Percentiles rank a stretch among this genome's conserved stretches.
phyloP scores from a whole-genome alignment of 2,113 vertebrate genomes.

The Cheirogaleus medius region DNA sequence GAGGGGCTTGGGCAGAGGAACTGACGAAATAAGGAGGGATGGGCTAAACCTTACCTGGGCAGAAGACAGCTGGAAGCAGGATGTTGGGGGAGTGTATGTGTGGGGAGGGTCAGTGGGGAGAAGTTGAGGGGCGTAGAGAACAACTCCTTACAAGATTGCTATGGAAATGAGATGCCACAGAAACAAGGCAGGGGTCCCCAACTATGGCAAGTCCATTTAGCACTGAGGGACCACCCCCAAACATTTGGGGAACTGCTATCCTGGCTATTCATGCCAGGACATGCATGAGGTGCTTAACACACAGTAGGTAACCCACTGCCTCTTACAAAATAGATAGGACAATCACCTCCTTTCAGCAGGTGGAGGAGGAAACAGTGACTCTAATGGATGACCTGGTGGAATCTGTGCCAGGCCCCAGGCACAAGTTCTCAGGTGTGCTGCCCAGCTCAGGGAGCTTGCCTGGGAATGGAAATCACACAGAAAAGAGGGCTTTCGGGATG shows the following conservation, averaged over 20 bases:
- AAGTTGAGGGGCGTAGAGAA: background rate
- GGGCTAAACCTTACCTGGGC: background rate
- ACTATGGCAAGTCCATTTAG: background rate
- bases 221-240: background rate
- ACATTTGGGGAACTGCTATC: background rate
- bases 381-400: background rate
- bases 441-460: background rate
- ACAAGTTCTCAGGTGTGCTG: background rate
- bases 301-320: background rate
- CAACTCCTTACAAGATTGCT: background rate
- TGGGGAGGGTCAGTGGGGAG: background rate
- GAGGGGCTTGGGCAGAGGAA: background rate
- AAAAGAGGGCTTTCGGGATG: background rate
- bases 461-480: background rate
- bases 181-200: background rate
- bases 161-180: background rate
- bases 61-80: background rate
- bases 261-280: background rate
- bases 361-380: background rate
- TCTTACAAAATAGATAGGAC: background rate
- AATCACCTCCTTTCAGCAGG: background rate
- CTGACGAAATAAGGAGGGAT: background rate
- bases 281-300: background rate
- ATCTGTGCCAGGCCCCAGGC: background rate
- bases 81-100: background rate